Evolutionary conservation across 2,797 vertebrate genomes (phyloP), one percentile per base, ranked within the genome.

Genomic region (Astyanax mexicanus): DNA sequence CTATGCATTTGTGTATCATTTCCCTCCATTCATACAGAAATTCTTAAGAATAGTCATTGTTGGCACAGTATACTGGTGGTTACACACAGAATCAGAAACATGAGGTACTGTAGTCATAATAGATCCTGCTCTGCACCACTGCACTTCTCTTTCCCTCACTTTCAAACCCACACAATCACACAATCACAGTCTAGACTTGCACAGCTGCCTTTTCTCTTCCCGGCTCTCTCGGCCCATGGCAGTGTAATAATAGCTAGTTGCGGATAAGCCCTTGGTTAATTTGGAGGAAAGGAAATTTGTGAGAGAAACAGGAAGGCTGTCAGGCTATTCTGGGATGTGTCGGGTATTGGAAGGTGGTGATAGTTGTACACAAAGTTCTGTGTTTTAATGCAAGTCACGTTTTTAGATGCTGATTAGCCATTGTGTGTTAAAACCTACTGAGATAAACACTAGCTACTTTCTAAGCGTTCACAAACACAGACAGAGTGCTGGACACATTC

Each of bases 301-400:
- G 66, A 54, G 49, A 65, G 71, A 62, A 74, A 72, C 35, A 78
- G 67, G 66, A 60, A 75, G 62, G 68, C 74, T 72, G 60, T 51
- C 52, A 13, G 51, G 70, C 47, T 78, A 78, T 83, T 80, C 61
- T 78, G 72, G 78, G 64, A 58, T 72, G 52, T 73, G 61, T 75
- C 72, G 44, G 54, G 55, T 37, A 38, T 11, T 70, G 52, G 38
- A 49, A 21, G 11, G 19, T 35, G 42, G 37, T 23, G 8, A 10
- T 19, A 29, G 57, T 42, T 51, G 19, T 40, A 35, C 58, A 51
- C 35, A 27, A 49, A 51, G 21, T 69, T 29, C 47, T 68, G 62
- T 58, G 57, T 61, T 44, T 29, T 19, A n/a, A 32, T 23, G 29
- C 19, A 23, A 47, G 19, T 13, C 23, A 21, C 19, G 11, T 40